Conservation (phyloP, 2,888 invertebrate species). For the Tridacna gigas region DNA sequence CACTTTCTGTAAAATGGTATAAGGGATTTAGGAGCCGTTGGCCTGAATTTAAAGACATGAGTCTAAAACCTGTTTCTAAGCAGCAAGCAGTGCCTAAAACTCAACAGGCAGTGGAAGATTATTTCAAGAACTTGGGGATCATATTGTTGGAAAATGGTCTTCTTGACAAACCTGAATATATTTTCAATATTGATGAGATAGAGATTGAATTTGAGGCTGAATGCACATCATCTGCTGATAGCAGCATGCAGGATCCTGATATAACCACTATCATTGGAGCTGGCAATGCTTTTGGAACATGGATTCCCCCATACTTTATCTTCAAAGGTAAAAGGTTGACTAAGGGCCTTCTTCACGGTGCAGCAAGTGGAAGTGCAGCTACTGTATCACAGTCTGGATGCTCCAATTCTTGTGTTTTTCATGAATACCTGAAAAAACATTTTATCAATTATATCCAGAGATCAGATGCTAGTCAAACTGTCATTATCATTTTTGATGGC, state of each 20-base stretch:
- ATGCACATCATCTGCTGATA: no score
- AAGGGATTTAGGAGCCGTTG: constrained; percentile 23
- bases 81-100: constrained; percentile 18
- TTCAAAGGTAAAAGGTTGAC: no score
- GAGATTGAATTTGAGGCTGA: constrained; percentile 23
- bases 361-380: no score
- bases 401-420: constrained; percentile 35
- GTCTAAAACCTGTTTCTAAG: constrained; percentile 3
- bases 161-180: constrained; percentile 28
- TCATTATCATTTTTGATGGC: constrained; percentile 33
- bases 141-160: not conserved
- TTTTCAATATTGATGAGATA: constrained; percentile 59
- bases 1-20: constrained; percentile 22
- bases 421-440: constrained; percentile 24
- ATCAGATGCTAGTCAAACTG: not conserved
- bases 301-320: no score
- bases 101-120: not conserved
- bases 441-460: constrained; percentile 30
- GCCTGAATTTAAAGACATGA: constrained; percentile 21
- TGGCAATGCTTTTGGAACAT: no score
- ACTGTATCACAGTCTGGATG: constrained; percentile 34
- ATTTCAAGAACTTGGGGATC: not conserved
- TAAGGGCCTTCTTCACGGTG: no score
- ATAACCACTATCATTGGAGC: no score
- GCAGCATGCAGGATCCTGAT: no score